phyloP scores from a whole-genome alignment of 2,888 invertebrate genomes.

The Pollenia griseotomentosa region DNA sequence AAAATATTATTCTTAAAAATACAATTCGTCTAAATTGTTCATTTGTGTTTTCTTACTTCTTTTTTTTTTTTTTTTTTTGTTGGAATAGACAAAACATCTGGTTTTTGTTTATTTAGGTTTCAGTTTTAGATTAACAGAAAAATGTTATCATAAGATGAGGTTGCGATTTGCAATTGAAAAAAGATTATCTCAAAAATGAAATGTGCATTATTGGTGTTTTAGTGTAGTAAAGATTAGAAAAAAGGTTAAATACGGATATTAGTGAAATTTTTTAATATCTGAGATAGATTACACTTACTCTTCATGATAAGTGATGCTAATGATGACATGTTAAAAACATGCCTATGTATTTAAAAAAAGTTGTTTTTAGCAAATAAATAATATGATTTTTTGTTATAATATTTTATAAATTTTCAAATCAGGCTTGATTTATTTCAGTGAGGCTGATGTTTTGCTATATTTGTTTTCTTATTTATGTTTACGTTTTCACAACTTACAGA shows the following conservation, averaged over 20 bases:
- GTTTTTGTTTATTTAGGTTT: slow-evolving; percentile 43
- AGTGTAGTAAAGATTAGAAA: background rate
- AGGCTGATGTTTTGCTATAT: too few relatives aligned
- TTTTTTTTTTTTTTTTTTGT: background rate
- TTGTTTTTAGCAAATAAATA: too few relatives aligned
- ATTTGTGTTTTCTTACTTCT: background rate
- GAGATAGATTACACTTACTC: too few relatives aligned
- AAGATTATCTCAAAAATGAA: background rate
- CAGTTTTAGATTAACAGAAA: slow-evolving; percentile 17
- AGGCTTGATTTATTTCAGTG: too few relatives aligned
- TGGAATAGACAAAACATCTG: slow-evolving; percentile 34
- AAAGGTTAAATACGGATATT: background rate
- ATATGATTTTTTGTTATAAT: too few relatives aligned
- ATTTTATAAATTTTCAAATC: too few relatives aligned
- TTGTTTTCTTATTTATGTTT: too few relatives aligned
- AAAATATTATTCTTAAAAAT: slow-evolving; percentile 33
- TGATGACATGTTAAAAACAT: too few relatives aligned
- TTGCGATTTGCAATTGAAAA: background rate
- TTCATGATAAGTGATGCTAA: too few relatives aligned
- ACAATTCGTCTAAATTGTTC: slow-evolving; percentile 39
- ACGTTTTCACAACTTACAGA: too few relatives aligned
- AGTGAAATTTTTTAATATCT: background rate
- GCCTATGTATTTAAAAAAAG: too few relatives aligned
- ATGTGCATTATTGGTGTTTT: background rate
- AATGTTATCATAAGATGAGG: slow-evolving; percentile 2